Conservation (phyloP, 2,797 vertebrate genomes). For the Poeciliopsis infans region DNA sequence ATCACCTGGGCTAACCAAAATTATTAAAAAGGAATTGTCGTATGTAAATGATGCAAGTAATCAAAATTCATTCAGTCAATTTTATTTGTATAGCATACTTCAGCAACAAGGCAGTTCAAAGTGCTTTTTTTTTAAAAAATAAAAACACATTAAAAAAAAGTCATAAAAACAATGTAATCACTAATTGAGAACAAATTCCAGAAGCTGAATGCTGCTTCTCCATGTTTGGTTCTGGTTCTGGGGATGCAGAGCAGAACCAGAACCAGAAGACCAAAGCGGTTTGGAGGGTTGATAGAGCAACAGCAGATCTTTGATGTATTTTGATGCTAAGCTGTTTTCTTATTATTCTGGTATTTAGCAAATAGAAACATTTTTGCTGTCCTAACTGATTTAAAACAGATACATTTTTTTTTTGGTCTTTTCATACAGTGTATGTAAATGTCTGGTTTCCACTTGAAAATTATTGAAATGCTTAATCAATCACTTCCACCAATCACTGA, state of each 20-base stretch:
- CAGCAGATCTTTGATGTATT: too few relatives aligned
- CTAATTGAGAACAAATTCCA: too few relatives aligned
- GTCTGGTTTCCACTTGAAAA: background rate
- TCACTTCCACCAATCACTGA: background rate
- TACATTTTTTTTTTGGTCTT: background rate
- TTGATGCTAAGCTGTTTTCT: background rate
- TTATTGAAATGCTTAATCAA: background rate
- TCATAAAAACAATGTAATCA: too few relatives aligned
- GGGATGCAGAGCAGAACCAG: too few relatives aligned
- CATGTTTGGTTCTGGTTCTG: too few relatives aligned
- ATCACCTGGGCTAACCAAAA: background rate
- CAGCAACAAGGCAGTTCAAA: too few relatives aligned
- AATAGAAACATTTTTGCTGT: background rate
- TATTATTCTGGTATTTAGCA: background rate
- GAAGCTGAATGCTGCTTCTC: too few relatives aligned
- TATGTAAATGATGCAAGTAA: background rate
- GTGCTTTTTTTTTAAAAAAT: background rate
- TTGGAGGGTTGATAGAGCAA: too few relatives aligned
- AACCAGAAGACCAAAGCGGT: too few relatives aligned
- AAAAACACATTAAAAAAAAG: background rate
- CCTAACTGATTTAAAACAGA: background rate
- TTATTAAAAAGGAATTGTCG: background rate
- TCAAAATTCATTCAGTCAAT: background rate
- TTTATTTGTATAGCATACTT: background rate
- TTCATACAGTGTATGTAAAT: constrained; percentile 2